Percentiles rank a stretch among this genome's conserved stretches.
Evolutionary conservation across 2,797 vertebrate species (phyloP).

Genomic region (Masticophis lateralis): DNA sequence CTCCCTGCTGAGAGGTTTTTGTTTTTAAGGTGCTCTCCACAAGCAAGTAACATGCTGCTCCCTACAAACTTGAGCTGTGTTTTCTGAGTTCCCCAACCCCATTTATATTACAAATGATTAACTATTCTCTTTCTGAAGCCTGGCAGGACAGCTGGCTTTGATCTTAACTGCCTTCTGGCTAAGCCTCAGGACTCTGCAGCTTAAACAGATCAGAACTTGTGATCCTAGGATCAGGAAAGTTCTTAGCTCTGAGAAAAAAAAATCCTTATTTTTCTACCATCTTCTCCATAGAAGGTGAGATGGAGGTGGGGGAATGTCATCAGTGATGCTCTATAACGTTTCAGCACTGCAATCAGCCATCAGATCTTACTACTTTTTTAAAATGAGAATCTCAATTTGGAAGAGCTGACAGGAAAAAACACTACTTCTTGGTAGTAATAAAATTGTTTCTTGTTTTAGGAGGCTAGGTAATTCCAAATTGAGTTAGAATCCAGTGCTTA

Average conservation of each 20-base stretch:
- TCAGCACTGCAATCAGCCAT: neutral
- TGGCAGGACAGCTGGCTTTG: slow-evolving; percentile 42
- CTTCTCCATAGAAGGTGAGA: neutral
- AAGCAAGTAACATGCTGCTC: neutral
- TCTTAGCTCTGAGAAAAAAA: slow-evolving; percentile 43
- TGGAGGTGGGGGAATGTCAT: neutral
- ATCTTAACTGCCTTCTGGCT: slow-evolving; percentile 53
- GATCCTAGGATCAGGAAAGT: slow-evolving; percentile 40
- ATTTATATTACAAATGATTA: slow-evolving; percentile 50
- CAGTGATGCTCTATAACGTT: neutral
- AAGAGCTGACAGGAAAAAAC: neutral
- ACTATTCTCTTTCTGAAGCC: slow-evolving; percentile 51
- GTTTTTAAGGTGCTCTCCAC: neutral
- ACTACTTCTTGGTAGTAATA: neutral
- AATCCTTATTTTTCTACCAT: neutral
- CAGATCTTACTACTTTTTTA: neutral
- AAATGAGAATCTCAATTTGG: slow-evolving; percentile 1
- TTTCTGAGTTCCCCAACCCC: slow-evolving; percentile 12
- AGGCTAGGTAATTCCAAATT: neutral
- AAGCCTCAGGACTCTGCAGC: slow-evolving; percentile 36
- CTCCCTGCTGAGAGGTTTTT: neutral
- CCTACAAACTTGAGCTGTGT: slow-evolving; percentile 12
- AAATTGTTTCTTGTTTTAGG: neutral
- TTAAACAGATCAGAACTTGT: slow-evolving; percentile 56
- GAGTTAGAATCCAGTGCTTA: neutral